Conservation (phyloP, 2,113 vertebrate genomes). For the Psammodynastes pulverulentus region DNA sequence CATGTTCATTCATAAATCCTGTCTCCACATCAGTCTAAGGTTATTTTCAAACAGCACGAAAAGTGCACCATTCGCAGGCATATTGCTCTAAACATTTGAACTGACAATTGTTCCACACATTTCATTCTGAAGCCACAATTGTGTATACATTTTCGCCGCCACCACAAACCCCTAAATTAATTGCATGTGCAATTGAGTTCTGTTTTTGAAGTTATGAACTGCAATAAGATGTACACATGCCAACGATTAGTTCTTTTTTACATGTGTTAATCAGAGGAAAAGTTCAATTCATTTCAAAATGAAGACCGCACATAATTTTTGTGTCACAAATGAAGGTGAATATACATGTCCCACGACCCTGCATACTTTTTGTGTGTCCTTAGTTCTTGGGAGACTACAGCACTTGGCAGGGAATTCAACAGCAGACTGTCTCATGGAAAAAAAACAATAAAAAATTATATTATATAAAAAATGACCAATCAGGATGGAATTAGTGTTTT, state of each 20-base stretch:
- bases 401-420: background rate
- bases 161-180: background rate
- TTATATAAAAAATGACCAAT: background rate
- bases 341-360: background rate
- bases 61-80: background rate
- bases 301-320: background rate
- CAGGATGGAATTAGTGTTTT: background rate
- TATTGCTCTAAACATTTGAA: background rate
- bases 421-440: background rate
- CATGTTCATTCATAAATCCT: background rate
- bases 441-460: background rate
- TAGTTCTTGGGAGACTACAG: background rate
- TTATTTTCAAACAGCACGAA: background rate
- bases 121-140: background rate
- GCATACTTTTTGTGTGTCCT: background rate
- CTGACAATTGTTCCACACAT: background rate
- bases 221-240: background rate
- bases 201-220: background rate
- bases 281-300: background rate
- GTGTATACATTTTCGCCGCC: background rate
- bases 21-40: background rate
- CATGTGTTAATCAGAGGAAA: background rate
- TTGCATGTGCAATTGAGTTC: background rate
- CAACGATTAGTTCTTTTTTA: background rate
- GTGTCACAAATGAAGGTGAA: background rate